phyloP scores from a whole-genome alignment of 2,113 vertebrate genomes.

The Urocitellus parryii region DNA sequence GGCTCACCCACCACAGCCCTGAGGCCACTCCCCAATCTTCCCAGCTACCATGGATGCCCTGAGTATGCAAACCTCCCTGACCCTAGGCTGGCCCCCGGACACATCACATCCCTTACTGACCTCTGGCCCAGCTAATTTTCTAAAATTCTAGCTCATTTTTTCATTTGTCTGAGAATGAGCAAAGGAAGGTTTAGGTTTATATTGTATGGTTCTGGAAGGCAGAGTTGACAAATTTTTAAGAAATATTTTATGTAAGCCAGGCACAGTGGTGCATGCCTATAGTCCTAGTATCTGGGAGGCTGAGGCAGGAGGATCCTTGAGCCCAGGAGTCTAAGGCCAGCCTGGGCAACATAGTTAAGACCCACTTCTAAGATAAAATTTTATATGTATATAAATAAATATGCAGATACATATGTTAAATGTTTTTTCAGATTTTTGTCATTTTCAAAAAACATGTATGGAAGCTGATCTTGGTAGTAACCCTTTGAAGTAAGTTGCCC shows the following conservation, averaged over 20 bases:
- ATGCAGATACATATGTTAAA: not conserved
- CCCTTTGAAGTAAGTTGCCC: not conserved
- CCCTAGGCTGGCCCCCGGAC: not conserved
- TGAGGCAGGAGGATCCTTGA: not conserved
- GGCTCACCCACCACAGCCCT: not conserved
- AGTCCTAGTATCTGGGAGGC: not conserved
- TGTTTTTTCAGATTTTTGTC: not conserved
- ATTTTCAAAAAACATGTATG: not conserved
- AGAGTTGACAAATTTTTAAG: slow-evolving; percentile 46
- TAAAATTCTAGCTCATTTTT: slow-evolving; percentile 13
- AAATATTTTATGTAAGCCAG: not conserved
- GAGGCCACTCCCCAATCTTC: not conserved
- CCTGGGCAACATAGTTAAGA: not conserved
- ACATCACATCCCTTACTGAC: not conserved
- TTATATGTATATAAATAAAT: too few relatives aligned
- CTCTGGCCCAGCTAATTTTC: not conserved
- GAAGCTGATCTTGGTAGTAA: not conserved
- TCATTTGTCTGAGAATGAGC: slow-evolving; percentile 9
- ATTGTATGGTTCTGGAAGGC: not conserved
- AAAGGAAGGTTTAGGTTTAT: not conserved
- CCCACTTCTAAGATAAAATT: not conserved
- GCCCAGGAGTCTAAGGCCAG: not conserved
- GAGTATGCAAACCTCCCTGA: not conserved
- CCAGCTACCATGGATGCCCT: not conserved
- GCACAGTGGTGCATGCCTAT: not conserved